These are phyloP conservation scores for Leptestheria dahalacensis DNA, from an alignment of 1,140 invertebrate species.

Conservation along the genomic window DNA sequence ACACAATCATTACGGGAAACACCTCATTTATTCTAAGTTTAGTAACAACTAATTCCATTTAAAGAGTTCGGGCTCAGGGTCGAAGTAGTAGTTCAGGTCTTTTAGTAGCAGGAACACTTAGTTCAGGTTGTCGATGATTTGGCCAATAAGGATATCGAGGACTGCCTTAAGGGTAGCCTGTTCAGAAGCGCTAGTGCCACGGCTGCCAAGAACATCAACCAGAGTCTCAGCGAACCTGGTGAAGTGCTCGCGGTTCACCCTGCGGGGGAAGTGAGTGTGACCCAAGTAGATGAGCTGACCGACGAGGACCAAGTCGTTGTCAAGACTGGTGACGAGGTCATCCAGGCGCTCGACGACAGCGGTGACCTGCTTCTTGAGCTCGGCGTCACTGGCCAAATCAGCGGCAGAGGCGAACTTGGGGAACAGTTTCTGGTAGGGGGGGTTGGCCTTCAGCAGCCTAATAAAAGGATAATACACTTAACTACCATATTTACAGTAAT, in stretches of 20 bases:
- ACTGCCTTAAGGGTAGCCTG: not conserved
- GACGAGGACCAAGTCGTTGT: not conserved
- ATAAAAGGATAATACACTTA: not conserved
- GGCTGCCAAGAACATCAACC: not conserved
- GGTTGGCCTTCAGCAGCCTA: conserved; percentile 36
- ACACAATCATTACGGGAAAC: too few species aligned
- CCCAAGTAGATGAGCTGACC: not conserved
- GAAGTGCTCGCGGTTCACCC: not conserved
- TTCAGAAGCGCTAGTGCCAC: not conserved
- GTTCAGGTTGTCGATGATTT: not conserved
- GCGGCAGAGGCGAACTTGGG: conserved; percentile 38
- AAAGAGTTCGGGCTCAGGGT: too few species aligned
- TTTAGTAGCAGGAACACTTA: too few species aligned
- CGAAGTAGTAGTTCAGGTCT: too few species aligned
- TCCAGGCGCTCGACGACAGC: not conserved
- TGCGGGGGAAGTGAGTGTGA: not conserved
- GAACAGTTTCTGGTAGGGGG: conserved; percentile 42
- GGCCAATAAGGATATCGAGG: not conserved
- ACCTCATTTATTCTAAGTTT: too few species aligned
- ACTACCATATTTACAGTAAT: not conserved
- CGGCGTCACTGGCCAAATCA: conserved; percentile 38
- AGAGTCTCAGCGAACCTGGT: not conserved
- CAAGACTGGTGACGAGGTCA: not conserved
- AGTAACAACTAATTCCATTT: too few species aligned
- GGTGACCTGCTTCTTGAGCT: conserved; percentile 46